These are phyloP conservation scores for Pyrocoelia pectoralis DNA, from an alignment of 2,888 invertebrate genomes.

Conservation along the genomic window DNA sequence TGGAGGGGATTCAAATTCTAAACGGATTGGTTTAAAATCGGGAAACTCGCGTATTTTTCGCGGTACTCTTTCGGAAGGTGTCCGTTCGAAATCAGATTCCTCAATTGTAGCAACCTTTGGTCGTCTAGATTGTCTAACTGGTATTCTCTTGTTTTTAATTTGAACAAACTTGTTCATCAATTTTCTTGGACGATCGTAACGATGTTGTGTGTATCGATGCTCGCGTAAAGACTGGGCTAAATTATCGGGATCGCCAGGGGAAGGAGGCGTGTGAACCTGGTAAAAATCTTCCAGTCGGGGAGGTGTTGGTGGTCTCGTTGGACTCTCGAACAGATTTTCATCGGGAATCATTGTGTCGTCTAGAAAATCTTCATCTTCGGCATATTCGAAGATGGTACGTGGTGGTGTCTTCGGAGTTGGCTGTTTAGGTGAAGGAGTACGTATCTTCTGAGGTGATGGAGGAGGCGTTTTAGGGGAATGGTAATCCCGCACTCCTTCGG, in stretches of 20 bases:
- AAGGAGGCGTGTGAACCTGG: not conserved
- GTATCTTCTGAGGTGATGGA: not conserved
- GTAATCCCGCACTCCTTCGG: constrained; percentile 10
- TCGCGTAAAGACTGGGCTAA: not conserved
- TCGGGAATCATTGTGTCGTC: not conserved
- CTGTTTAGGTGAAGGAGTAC: not conserved
- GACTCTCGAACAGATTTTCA: not conserved
- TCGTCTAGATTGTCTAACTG: not conserved
- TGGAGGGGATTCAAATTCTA: constrained; percentile 6
- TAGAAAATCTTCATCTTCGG: not conserved
- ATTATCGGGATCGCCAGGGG: constrained; percentile 4
- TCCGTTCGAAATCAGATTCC: constrained; percentile 3
- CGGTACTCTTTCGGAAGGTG: not conserved
- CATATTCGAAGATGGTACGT: constrained; percentile 10
- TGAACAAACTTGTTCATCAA: constrained; percentile 10
- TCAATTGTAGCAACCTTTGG: not conserved
- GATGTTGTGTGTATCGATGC: constrained; percentile 22
- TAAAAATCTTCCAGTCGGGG: constrained; percentile 15
- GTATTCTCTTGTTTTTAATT: constrained; percentile 21
- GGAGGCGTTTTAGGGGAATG: constrained; percentile 16
- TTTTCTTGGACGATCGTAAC: constrained; percentile 16
- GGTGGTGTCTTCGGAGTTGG: not conserved
- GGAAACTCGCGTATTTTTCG: not conserved
- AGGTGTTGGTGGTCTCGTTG: constrained; percentile 14
- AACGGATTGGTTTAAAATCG: not conserved